Conservation (phyloP, 2,113 vertebrate species). For the Ophthalmolycus amberensis region DNA sequence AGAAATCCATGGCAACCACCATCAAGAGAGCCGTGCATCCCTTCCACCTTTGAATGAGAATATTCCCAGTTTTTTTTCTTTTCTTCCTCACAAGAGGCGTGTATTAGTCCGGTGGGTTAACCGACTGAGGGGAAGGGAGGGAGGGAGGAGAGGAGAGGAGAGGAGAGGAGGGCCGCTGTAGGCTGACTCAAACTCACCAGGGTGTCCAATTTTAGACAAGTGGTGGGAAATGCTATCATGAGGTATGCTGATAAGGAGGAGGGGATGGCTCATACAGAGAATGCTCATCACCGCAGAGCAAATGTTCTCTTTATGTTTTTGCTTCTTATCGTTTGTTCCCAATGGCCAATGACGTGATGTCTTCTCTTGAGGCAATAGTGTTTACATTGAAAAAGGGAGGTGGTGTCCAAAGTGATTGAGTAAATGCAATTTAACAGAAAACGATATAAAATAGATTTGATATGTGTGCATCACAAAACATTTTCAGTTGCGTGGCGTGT, state of each 20-base stretch:
- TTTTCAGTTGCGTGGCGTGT: background rate
- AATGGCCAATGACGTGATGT: background rate
- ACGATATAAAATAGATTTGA: background rate
- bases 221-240: conserved; percentile 60
- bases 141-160: background rate
- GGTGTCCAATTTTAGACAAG: conserved; percentile 71
- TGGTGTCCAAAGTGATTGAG: background rate
- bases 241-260: conserved; percentile 57
- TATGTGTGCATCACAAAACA: background rate
- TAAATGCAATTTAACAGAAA: background rate
- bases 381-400: background rate
- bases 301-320: background rate
- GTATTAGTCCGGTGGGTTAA: conserved; percentile 48
- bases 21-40: conserved; percentile 55
- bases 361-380: background rate
- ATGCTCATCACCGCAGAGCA: background rate
- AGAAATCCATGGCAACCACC: conserved; percentile 86
- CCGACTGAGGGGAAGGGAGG: conserved; percentile 6
- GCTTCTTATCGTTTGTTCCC: background rate
- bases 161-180: conserved; percentile 1
- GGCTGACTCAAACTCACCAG: conserved; percentile 51
- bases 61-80: conserved; percentile 61
- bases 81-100: conserved; percentile 53
- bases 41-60: conserved; percentile 68
- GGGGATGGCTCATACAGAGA: conserved; percentile 29